Evolutionary conservation across 2,888 invertebrate genomes (phyloP).

Genomic region (Mesoligia furuncula): DNA sequence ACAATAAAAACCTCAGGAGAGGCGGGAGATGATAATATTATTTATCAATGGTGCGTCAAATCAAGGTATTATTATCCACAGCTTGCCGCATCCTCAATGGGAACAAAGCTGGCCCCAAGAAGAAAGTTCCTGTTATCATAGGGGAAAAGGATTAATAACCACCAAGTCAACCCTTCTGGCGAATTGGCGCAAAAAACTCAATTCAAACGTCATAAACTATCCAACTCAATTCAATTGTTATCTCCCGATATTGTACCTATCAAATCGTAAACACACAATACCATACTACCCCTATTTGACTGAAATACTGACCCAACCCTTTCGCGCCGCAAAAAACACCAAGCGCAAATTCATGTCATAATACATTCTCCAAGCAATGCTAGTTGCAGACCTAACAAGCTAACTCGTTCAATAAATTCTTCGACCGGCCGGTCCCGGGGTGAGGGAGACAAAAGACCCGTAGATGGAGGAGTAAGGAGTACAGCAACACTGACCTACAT

Average conservation of each 20-base stretch:
- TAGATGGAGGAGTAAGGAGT: slow-evolving; percentile 66
- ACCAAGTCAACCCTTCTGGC: not conserved
- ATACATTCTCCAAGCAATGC: slow-evolving; percentile 58
- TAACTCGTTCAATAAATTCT: slow-evolving; percentile 79
- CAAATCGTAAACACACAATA: slow-evolving; percentile 1
- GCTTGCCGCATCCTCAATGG: not conserved
- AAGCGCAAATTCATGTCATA: slow-evolving; percentile 43
- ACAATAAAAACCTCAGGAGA: not conserved
- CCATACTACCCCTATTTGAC: slow-evolving; percentile 6
- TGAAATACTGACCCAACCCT: slow-evolving; percentile 42
- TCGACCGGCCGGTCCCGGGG: slow-evolving; percentile 65
- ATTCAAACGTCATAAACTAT: not conserved
- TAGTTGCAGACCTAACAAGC: slow-evolving; percentile 63
- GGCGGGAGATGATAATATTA: not conserved
- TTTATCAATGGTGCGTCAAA: not conserved
- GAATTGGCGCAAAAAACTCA: slow-evolving; percentile 1
- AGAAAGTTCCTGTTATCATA: not conserved
- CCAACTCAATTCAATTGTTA: slow-evolving; percentile 29
- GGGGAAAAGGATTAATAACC: slow-evolving; percentile 1
- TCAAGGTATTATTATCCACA: not conserved
- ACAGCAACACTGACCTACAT: slow-evolving; percentile 84
- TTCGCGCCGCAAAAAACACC: slow-evolving; percentile 16
- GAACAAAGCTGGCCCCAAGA: not conserved
- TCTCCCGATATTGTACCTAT: not conserved
- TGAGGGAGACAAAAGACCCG: slow-evolving; percentile 66